Evolutionary conservation across 2,888 invertebrate genomes (phyloP).

Genomic region (Eubasilissa splendida): DNA sequence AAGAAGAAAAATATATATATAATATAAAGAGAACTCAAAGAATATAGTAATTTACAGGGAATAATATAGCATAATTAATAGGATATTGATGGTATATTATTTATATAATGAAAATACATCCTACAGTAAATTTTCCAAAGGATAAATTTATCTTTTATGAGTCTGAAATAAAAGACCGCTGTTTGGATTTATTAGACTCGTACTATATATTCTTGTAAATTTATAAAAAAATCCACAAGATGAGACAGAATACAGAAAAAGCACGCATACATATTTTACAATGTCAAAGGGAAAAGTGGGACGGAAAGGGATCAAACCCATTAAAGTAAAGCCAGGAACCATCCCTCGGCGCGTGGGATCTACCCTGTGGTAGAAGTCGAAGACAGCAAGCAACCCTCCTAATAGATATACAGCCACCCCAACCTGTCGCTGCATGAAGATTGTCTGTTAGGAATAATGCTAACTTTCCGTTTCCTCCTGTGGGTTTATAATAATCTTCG

Average conservation of each 20-base stretch:
- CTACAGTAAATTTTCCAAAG: too few relatives aligned
- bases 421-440: slow-evolving; percentile 37
- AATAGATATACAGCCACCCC: slow-evolving; percentile 37
- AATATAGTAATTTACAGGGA: too few relatives aligned
- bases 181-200: background rate
- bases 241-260: slow-evolving; percentile 40
- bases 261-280: slow-evolving; percentile 5
- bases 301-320: slow-evolving; percentile 37
- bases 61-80: too few relatives aligned
- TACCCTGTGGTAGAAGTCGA: slow-evolving; percentile 35
- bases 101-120: too few relatives aligned
- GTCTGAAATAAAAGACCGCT: background rate
- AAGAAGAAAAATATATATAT: too few relatives aligned
- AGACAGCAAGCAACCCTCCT: slow-evolving; percentile 40
- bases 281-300: slow-evolving; percentile 31
- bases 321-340: slow-evolving; percentile 31
- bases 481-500: slow-evolving; percentile 19
- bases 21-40: too few relatives aligned
- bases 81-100: too few relatives aligned
- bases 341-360: background rate
- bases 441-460: background rate
- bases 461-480: slow-evolving; percentile 18
- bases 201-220: slow-evolving; percentile 3
- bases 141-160: too few relatives aligned
- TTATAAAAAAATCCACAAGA: slow-evolving; percentile 21